phyloP scores from a whole-genome alignment of 2,797 vertebrate species.

The Propithecus perrieri region DNA sequence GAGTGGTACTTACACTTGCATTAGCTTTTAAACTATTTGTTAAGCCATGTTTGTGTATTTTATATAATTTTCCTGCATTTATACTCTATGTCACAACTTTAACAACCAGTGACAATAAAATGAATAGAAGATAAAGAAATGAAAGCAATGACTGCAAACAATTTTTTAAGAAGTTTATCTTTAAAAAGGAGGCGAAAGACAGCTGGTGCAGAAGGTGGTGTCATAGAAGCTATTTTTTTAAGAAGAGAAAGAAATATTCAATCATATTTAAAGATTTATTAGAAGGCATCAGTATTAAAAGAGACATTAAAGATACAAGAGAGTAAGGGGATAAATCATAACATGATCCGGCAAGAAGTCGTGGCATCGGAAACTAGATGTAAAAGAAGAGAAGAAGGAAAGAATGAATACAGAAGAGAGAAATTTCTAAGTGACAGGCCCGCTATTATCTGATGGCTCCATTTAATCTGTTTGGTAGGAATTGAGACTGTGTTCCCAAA shows the following conservation, averaged over 20 bases:
- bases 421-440: slow-evolving; percentile 10
- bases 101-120: slow-evolving; percentile 1
- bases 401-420: not conserved
- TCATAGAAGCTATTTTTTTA: not conserved
- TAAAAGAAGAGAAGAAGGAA: not conserved
- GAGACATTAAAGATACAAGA: not conserved
- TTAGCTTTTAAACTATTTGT: not conserved
- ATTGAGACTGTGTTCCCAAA: slow-evolving; percentile 27
- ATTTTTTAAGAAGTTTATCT: not conserved
- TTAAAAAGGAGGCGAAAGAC: not conserved
- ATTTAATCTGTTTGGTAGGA: slow-evolving; percentile 43
- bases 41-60: not conserved
- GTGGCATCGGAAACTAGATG: not conserved
- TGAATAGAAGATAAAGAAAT: not conserved
- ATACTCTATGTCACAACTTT: not conserved
- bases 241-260: not conserved
- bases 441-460: slow-evolving; percentile 26
- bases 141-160: not conserved
- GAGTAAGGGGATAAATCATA: not conserved
- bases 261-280: not conserved
- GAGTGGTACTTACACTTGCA: not conserved
- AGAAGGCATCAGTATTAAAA: not conserved
- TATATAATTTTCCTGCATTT: not conserved
- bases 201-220: not conserved
- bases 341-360: not conserved